Evolutionary conservation across 2,113 vertebrate genomes (phyloP).

Genomic region (Fulica atra): DNA sequence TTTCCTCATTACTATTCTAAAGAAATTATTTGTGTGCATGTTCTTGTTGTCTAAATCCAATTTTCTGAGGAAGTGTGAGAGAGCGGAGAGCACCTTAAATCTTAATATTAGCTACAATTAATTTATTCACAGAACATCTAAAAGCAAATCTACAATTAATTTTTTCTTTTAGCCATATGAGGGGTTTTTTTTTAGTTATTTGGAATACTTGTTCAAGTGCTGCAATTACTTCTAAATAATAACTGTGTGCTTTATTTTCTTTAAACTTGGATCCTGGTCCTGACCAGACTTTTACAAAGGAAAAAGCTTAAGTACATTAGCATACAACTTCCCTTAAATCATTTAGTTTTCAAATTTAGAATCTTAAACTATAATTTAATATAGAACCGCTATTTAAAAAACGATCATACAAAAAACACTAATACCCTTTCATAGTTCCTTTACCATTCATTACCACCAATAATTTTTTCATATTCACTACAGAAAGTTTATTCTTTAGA

Average conservation of each 20-base stretch:
- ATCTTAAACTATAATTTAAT: not conserved
- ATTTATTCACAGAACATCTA: not conserved
- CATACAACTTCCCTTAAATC: not conserved
- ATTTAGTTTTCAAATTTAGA: not conserved
- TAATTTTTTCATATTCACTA: not conserved
- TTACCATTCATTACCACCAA: not conserved
- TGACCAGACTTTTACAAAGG: not conserved
- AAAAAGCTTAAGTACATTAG: not conserved
- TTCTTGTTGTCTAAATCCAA: not conserved
- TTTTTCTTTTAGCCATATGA: not conserved
- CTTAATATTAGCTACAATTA: not conserved
- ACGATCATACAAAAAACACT: fast-evolving
- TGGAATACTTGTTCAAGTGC: not conserved
- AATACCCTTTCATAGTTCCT: not conserved
- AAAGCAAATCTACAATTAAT: not conserved
- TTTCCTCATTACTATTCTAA: not conserved
- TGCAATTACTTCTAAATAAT: not conserved
- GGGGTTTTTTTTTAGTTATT: fast-evolving
- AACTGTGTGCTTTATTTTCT: not conserved
- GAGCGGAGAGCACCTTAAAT: not conserved
- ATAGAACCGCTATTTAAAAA: not conserved
- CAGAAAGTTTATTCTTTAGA: not conserved
- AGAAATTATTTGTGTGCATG: not conserved
- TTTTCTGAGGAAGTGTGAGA: not conserved
- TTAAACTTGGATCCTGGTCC: not conserved